phyloP scores from a whole-genome alignment of 2,113 vertebrate genomes.

The Paradoxurus hermaphroditus region DNA sequence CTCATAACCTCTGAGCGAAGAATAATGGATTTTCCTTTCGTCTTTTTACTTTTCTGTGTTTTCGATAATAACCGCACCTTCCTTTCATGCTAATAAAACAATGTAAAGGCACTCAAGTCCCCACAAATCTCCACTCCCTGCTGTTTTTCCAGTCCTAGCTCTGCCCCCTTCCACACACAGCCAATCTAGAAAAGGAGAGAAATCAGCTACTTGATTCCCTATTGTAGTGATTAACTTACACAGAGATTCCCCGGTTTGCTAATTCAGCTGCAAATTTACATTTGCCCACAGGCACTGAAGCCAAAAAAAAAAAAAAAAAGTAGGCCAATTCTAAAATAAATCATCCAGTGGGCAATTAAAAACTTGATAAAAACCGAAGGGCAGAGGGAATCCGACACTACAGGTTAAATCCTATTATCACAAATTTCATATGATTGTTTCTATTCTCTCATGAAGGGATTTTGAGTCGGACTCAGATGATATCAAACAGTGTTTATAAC shows the following conservation, averaged over 20 bases:
- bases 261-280: conserved; percentile 72
- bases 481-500: not conserved
- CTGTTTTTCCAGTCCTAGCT: not conserved
- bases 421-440: conserved; percentile 10
- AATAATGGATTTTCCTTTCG: not conserved
- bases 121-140: not conserved
- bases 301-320: conserved; percentile 32
- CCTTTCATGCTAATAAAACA: not conserved
- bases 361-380: conserved; percentile 62
- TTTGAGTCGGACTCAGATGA: not conserved
- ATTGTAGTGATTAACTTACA: conserved; percentile 57
- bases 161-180: not conserved
- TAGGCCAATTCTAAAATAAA: conserved; percentile 71
- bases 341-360: conserved; percentile 62
- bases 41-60: not conserved
- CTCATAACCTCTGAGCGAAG: not conserved
- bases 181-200: conserved; percentile 1
- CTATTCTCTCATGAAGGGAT: conserved; percentile 28
- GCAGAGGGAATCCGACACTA: conserved; percentile 28
- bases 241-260: conserved; percentile 41
- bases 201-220: conserved; percentile 53
- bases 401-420: conserved; percentile 51
- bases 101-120: not conserved
- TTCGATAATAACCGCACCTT: not conserved
- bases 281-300: conserved; percentile 54